Conservation (phyloP, 2,888 invertebrate species). For the Spodoptera exigua region DNA sequence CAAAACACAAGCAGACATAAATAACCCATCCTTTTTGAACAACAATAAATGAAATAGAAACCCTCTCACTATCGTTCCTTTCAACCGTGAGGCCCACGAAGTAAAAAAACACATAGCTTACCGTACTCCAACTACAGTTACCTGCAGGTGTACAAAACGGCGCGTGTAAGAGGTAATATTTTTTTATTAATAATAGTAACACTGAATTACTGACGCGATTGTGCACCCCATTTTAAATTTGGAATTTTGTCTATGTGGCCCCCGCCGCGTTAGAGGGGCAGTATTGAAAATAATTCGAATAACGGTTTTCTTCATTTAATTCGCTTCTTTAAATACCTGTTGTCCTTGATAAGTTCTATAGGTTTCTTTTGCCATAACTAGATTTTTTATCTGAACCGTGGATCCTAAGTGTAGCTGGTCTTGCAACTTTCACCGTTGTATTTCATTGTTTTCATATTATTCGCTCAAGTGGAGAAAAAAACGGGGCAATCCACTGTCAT, state of each 20-base stretch:
- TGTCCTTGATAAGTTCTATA: slow-evolving; percentile 5
- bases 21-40: neutral
- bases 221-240: slow-evolving; percentile 39
- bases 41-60: slow-evolving; percentile 30
- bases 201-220: slow-evolving; percentile 42
- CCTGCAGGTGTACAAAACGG: slow-evolving; percentile 44
- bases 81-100: neutral
- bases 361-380: slow-evolving; percentile 18
- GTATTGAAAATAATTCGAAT: slow-evolving; percentile 24
- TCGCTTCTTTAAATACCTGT: slow-evolving; percentile 5
- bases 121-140: slow-evolving; percentile 49
- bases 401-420: too few relatives aligned
- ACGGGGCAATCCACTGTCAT: too few relatives aligned
- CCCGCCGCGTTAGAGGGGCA: slow-evolving; percentile 36
- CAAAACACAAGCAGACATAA: too few relatives aligned
- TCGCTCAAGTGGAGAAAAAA: neutral
- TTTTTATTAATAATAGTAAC: slow-evolving; percentile 38
- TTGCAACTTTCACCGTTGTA: too few relatives aligned
- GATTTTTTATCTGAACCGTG: neutral
- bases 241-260: slow-evolving; percentile 1
- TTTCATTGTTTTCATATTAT: neutral
- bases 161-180: slow-evolving; percentile 54
- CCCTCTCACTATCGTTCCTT: slow-evolving; percentile 24
- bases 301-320: slow-evolving; percentile 40
- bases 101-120: slow-evolving; percentile 17